Evolutionary conservation across 2,888 invertebrate species (phyloP), one percentile per base, ranked within the genome.

Genomic region (Lasioglossum calceatum): DNA sequence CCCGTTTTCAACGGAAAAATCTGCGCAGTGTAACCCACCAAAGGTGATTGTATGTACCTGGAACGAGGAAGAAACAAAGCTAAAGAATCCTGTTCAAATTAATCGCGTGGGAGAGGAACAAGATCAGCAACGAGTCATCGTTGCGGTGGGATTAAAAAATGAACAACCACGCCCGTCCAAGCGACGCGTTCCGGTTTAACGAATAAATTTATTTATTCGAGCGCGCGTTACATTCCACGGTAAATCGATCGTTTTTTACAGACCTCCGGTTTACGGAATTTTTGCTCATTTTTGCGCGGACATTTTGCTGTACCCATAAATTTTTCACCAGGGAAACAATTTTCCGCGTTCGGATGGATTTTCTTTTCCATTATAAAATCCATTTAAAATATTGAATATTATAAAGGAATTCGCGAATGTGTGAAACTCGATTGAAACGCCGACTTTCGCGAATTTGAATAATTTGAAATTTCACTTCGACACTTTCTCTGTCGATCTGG

Each of bases 1-100:
- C 58, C 77, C 47, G 50, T 79, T 81, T 75, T 61, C 74, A 54
- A 0, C 23, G 64, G 47, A 71, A 73, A 79, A 80, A 80, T 23
- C 44, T 42, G 54, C n/a, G 14, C 50, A 36, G 42, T 71, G 73
- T 54, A 78, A 74, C 39, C 58, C 19, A 39, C 19, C 23, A 5
- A 23, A 42, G 47, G 47, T 47, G 64, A 81, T 75, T 4, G 1
- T 32, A 50, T 2, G 16, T 50, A 50, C 4, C 61, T 12, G 23
- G 39, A 19, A 32, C n/a, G 50, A 54, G 67, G n/a, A 74, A 50
- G 80, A 81, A 84, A 42, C 72, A 36, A 73, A 77, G 64, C 16
- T 54, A 84, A 81, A 32, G 70, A 54, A 14, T 75, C 61, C 27
- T 27, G 61, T 27, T 27, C 14, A 0, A 27, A 14, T 14, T 5